Evolutionary conservation across 2,888 invertebrate species (phyloP), one percentile per base, ranked within the genome.

Genomic region (Cheilosia urbana): DNA sequence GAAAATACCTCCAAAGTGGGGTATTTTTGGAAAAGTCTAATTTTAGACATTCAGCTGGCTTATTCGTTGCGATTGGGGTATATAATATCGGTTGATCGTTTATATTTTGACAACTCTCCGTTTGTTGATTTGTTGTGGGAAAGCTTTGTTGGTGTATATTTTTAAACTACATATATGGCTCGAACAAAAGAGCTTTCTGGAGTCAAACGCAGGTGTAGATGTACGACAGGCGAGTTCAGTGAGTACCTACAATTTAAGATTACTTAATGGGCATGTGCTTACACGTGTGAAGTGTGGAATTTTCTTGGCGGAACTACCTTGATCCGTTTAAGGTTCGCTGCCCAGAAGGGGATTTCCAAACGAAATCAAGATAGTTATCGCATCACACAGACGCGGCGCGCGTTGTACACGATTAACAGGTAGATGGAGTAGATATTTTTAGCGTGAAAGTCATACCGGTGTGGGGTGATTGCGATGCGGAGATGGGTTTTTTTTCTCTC

Each of bases 1-100:
- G 13, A 13, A 40, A 17, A 40, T 24, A 53, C 24, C 19, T 40
- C 49, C n/a, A 24, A 17, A 4, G 34, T 17, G 45, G 37, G 37
- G 27, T 62, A 62, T 72, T 62, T 72, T 72, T 60, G 42, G 72
- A 62, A 51, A 42, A 72, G 5, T 42, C 19, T 60, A 51, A 49
- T 34, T 72, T 72, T 62, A 51, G 51, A 72, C 51, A 55, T 51
- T 40, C 24, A 6, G 42, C 24, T 34, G 42, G 37, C 37, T 37
- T 37, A 13, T 37, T 13, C 4, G 37, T 13, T 13, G 34, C 15
- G 40, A 24, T 21, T 21, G 21, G 6, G 21, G n/a, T 24, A 4
- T 6, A 27, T 6, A 27, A 9, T 17, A 57, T 49, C 34, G 40
- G 34, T 49, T 49, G 40, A 58, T 71, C 49, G 60, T 72, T 72